A percentile compares a stretch with the other conserved stretches of the same genome.
Evolutionary conservation across 2,797 vertebrate genomes (phyloP).

Genomic region (Malacoraja senta): DNA sequence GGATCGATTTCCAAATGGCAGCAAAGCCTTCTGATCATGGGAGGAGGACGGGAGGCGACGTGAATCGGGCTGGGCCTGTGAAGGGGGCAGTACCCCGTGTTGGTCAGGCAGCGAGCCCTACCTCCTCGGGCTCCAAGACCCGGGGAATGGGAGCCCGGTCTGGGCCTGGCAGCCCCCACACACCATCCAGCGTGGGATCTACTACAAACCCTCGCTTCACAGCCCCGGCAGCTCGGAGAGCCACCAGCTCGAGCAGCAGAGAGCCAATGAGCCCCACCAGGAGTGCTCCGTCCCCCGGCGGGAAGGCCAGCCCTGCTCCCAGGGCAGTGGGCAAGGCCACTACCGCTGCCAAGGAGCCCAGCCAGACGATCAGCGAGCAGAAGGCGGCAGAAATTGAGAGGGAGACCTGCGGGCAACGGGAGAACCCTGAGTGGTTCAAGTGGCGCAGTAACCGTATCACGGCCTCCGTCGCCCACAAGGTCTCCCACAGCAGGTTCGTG

Average conservation of each 20-base stretch:
- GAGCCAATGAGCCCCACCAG: neutral
- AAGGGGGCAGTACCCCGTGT: neutral
- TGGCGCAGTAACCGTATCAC: constrained; percentile 70
- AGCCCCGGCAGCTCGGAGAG: neutral
- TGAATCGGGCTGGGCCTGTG: neutral
- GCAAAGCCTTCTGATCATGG: neutral
- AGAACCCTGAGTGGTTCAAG: constrained; percentile 62
- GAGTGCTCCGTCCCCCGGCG: neutral
- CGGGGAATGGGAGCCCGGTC: neutral
- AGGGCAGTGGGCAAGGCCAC: neutral
- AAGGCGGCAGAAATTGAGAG: constrained; percentile 55
- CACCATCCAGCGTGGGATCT: neutral
- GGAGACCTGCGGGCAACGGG: constrained; percentile 63
- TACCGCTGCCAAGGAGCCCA: neutral
- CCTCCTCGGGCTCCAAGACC: neutral
- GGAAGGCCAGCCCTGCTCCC: neutral
- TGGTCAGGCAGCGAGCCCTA: neutral
- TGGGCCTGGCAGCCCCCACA: neutral
- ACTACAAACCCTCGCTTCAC: neutral
- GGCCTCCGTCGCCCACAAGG: constrained; percentile 59
- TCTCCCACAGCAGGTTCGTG: constrained; percentile 59
- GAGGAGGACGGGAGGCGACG: neutral
- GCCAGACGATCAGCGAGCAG: constrained; percentile 34
- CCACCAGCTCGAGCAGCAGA: neutral
- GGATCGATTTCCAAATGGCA: neutral